Percentiles rank a stretch among this genome's conserved stretches.
Evolutionary conservation across 2,888 invertebrate species (phyloP).

Genomic region (Andrena dorsata): DNA sequence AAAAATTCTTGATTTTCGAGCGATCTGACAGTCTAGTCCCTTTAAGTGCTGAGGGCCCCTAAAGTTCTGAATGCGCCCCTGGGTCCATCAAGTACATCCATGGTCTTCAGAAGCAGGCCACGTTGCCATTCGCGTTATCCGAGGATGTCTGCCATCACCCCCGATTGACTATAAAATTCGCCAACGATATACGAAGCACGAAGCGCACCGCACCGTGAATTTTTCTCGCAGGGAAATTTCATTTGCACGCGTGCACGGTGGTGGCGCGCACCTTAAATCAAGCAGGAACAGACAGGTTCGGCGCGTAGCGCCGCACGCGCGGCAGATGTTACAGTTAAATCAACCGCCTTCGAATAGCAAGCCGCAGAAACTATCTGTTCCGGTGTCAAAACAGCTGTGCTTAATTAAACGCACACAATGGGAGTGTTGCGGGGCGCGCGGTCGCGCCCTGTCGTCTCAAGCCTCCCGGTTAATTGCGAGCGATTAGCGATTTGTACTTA

Average conservation of each 20-base stretch:
- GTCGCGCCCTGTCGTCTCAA: slow-evolving; percentile 56
- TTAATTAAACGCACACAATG: slow-evolving; percentile 79
- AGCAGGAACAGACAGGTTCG: slow-evolving; percentile 62
- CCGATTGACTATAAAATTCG: neutral
- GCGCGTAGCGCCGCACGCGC: slow-evolving; percentile 70
- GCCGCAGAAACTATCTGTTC: slow-evolving; percentile 74
- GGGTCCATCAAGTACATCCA: no score
- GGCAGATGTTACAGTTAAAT: slow-evolving; percentile 82
- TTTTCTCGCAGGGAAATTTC: slow-evolving; percentile 51
- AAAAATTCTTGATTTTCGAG: no score
- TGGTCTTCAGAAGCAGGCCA: no score
- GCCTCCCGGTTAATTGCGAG: slow-evolving; percentile 60
- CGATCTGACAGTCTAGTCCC: no score
- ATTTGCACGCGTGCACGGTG: slow-evolving; percentile 54
- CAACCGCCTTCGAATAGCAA: slow-evolving; percentile 78
- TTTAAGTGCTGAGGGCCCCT: no score
- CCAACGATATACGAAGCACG: neutral
- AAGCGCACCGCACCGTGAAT: neutral
- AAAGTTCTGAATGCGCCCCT: no score
- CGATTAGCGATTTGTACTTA: slow-evolving; percentile 43
- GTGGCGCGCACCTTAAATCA: slow-evolving; percentile 74
- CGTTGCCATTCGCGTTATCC: no score
- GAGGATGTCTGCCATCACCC: neutral
- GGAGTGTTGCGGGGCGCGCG: slow-evolving; percentile 49
- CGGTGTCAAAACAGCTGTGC: slow-evolving; percentile 81